Evolutionary conservation across 1,140 invertebrate species (phyloP), one percentile per base, ranked within the genome.

Genomic region (Drosophila murphyi): DNA sequence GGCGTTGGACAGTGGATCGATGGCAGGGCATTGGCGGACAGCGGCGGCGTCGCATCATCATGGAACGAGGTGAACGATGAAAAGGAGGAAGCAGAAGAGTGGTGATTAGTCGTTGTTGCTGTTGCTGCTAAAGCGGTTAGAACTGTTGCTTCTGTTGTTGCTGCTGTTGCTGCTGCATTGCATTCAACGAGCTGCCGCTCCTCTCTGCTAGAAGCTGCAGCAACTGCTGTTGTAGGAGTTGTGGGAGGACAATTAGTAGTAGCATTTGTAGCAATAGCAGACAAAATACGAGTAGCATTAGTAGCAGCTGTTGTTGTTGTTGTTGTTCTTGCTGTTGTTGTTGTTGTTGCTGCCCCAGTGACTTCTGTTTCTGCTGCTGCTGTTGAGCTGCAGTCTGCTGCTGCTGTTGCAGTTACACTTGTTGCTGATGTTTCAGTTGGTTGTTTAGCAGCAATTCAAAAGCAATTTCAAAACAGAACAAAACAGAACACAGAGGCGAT

Each of bases 51-150:
- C 48, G 68, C 82, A 72, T 91, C 90, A 74, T 92, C 87, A 68
- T 92, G 87, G 61, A 91, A 92, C 57, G 91, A 92, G 41, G 91
- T 87, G 75, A 92, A 92, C 86, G 91, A 92, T 92, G 91, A 92
- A 91, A 92, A 92, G 88, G 91, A 92, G 90, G 91, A 92, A 92
- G 90, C 82, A 92, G 90, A 91, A 90, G 90, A 92, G 72, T 92
- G 76, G 73, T 92, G 90, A 91, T 92, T 92, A 92, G 90, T 91
- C 77, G 90, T 90, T 77, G 86, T 88, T 77, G 83, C 43, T 69
- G 54, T 78, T 76, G 62, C 31, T 61, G 77, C 8, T 31, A 35
- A n/a, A 20, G 59, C 43, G 37, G 45, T 31, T 56, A 39, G 6
- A 60, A 60, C 56, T 43, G 65, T 71, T 52, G 78, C 47, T 59